These are phyloP conservation scores for Meles meles DNA, from an alignment of 2,113 vertebrate species.

Conservation along the genomic window DNA sequence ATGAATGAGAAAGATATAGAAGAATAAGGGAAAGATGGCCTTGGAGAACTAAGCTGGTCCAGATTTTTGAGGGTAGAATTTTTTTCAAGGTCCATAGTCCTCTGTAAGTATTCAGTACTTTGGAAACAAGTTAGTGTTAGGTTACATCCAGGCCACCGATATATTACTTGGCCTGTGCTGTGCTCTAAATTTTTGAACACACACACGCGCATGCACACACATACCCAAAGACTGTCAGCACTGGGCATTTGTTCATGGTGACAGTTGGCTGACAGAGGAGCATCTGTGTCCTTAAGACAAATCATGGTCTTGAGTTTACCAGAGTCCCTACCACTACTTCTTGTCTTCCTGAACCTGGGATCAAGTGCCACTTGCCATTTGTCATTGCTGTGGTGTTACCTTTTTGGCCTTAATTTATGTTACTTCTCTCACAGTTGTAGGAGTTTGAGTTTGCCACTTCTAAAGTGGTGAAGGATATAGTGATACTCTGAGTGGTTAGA, in stretches of 20 bases:
- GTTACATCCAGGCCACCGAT: background rate
- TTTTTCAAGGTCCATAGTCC: background rate
- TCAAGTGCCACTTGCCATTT: background rate
- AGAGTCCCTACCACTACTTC: background rate
- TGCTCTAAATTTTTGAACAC: background rate
- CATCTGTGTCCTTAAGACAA: background rate
- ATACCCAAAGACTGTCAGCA: background rate
- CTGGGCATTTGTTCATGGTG: background rate
- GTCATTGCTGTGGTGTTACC: background rate
- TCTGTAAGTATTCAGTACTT: background rate
- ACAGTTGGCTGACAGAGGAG: background rate
- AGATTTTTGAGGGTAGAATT: background rate
- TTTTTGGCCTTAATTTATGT: background rate
- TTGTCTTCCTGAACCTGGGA: background rate
- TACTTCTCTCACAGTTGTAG: background rate
- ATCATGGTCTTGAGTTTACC: background rate
- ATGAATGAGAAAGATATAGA: background rate
- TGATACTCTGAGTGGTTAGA: background rate
- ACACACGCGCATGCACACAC: background rate
- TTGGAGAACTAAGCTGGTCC: constrained; percentile 8
- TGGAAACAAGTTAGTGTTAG: background rate
- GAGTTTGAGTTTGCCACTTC: background rate
- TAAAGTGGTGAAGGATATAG: background rate
- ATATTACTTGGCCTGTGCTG: background rate
- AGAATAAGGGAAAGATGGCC: background rate